phyloP scores from a whole-genome alignment of 2,797 vertebrate species.

The Peromyscus melanophrys region DNA sequence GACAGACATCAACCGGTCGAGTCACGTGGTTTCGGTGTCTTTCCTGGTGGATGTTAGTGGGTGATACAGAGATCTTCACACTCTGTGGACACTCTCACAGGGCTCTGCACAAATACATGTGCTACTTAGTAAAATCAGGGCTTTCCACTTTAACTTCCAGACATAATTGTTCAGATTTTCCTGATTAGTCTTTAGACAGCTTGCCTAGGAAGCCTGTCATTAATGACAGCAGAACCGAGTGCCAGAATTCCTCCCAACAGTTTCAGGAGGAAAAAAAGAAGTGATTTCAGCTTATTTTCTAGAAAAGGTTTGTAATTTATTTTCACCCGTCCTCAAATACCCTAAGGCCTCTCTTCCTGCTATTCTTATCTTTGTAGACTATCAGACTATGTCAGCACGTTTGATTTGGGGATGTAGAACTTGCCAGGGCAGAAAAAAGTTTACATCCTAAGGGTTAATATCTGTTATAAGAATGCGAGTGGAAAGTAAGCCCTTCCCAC shows the following conservation, averaged over 20 bases:
- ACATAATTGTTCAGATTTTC: conserved; percentile 17
- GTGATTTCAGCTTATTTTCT: conserved; percentile 37
- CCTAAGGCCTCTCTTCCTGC: neutral
- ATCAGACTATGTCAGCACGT: conserved; percentile 27
- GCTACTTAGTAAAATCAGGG: conserved; percentile 41
- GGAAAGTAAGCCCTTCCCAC: conserved; percentile 30
- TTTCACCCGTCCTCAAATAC: conserved; percentile 52
- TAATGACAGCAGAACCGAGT: neutral
- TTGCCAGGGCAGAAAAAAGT: conserved; percentile 45
- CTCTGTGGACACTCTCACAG: neutral
- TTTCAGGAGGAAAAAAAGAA: conserved; percentile 32
- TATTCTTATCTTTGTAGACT: conserved; percentile 40
- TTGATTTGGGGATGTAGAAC: conserved; percentile 57
- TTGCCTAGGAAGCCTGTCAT: neutral
- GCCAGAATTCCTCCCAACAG: conserved; percentile 15
- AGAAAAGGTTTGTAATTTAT: conserved; percentile 21
- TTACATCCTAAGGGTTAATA: conserved; percentile 42
- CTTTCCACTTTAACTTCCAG: conserved; percentile 24
- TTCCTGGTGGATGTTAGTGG: neutral
- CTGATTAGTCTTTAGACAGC: neutral
- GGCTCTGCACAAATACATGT: neutral
- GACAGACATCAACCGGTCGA: neutral
- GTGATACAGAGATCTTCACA: conserved; percentile 16
- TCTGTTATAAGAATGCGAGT: conserved; percentile 16
- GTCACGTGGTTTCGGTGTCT: neutral